phyloP scores from a whole-genome alignment of 2,888 invertebrate species.

The Drosophila testacea region DNA sequence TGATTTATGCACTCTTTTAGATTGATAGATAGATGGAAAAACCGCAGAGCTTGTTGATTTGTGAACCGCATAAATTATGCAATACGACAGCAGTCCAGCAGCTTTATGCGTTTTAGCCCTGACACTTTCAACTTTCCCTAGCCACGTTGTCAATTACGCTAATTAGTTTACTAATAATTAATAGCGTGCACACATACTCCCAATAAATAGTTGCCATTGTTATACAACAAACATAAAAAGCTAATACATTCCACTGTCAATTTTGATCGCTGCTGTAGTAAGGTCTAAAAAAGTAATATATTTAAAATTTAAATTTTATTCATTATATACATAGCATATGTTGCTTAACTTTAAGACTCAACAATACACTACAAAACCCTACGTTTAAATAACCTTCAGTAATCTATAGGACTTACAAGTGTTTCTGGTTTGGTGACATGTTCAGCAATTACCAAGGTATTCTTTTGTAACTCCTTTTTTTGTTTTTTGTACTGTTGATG shows the following conservation, averaged over 20 bases:
- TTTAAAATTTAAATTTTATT: not conserved
- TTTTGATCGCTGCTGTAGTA: not conserved
- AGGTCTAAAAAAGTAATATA: not conserved
- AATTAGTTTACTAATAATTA: slow-evolving; percentile 71
- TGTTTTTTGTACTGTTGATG: slow-evolving; percentile 24
- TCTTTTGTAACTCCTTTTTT: slow-evolving; percentile 29
- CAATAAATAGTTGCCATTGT: slow-evolving; percentile 19
- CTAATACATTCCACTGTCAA: not conserved
- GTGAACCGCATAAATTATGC: slow-evolving; percentile 66
- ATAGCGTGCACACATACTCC: slow-evolving; percentile 39
- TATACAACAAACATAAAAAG: slow-evolving; percentile 2
- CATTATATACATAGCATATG: no score
- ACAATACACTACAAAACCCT: not conserved
- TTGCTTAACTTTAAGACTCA: no score
- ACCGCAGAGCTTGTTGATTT: slow-evolving; percentile 61
- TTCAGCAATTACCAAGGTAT: slow-evolving; percentile 34
- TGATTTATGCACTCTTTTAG: slow-evolving; percentile 63
- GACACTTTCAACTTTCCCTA: slow-evolving; percentile 44
- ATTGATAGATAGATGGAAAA: slow-evolving; percentile 49
- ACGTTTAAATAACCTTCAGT: not conserved
- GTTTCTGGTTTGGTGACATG: slow-evolving; percentile 36
- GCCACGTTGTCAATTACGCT: slow-evolving; percentile 69
- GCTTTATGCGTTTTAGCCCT: slow-evolving; percentile 56
- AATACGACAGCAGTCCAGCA: slow-evolving; percentile 17
- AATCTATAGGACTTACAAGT: slow-evolving; percentile 23